These are phyloP conservation scores for Megathymus violae DNA, from an alignment of 1,140 invertebrate genomes.

Conservation along the genomic window DNA sequence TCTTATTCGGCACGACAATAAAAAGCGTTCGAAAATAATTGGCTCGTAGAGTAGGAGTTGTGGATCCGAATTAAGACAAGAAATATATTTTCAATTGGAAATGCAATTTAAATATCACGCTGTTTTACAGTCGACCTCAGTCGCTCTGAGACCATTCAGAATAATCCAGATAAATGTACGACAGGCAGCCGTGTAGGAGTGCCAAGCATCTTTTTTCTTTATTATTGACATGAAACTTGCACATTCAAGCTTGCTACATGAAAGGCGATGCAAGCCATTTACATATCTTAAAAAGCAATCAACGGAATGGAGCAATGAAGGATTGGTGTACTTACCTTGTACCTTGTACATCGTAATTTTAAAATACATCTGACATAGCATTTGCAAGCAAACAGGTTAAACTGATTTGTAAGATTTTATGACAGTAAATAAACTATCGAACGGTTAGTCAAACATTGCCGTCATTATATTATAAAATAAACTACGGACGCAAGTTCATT, in stretches of 20 bases:
- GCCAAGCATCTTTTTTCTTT: conserved; percentile 12
- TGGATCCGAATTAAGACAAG: not conserved
- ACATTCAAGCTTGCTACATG: conserved; percentile 14
- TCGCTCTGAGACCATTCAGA: conserved; percentile 4
- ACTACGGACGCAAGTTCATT: conserved; percentile 52
- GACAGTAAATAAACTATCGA: conserved; percentile 31
- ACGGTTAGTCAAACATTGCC: conserved; percentile 32
- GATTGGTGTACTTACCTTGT: not conserved
- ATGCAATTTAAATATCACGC: not conserved
- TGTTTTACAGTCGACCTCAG: conserved; percentile 3
- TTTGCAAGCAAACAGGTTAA: not conserved
- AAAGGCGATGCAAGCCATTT: conserved; percentile 13
- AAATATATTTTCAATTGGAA: conserved; percentile 1
- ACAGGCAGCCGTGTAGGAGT: conserved; percentile 18
- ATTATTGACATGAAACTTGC: conserved; percentile 12
- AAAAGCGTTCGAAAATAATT: conserved; percentile 18
- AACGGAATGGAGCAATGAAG: not conserved
- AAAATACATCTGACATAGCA: conserved; percentile 7
- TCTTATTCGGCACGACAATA: conserved; percentile 48
- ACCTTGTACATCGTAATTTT: not conserved
- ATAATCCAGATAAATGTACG: conserved; percentile 17
- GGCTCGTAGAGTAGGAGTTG: not conserved
- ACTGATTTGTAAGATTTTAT: conserved; percentile 24
- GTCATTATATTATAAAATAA: conserved; percentile 44
- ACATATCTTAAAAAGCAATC: conserved; percentile 17